phyloP scores from a whole-genome alignment of 2,113 vertebrate species.

The Dicaeum eximium region DNA sequence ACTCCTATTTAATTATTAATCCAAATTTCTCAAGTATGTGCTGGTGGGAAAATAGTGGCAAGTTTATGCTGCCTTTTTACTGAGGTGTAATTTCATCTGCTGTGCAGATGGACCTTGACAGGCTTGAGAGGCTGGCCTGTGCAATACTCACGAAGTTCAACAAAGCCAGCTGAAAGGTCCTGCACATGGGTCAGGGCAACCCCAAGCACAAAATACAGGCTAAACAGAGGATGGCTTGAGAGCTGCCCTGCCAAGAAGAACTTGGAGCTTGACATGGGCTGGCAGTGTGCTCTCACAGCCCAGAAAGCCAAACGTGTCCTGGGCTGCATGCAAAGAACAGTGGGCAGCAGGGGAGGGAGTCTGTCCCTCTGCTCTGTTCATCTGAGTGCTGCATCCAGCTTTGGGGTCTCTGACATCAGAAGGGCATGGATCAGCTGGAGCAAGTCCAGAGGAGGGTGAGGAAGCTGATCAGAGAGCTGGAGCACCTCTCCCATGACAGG shows the following conservation, averaged over 20 bases:
- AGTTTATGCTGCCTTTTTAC: background rate
- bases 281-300: background rate
- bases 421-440: background rate
- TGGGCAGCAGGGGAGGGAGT: background rate
- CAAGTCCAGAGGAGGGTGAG: background rate
- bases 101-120: background rate
- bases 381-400: background rate
- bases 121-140: background rate
- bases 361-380: background rate
- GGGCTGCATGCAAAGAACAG: background rate
- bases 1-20: background rate
- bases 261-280: background rate
- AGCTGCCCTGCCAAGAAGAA: background rate
- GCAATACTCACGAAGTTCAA: background rate
- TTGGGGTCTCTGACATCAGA: too few relatives aligned
- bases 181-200: background rate
- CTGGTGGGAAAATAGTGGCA: background rate
- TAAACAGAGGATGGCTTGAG: background rate
- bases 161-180: background rate
- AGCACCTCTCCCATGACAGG: background rate
- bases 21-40: background rate
- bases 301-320: fast-evolving
- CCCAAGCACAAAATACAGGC: background rate
- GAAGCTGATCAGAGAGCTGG: background rate
- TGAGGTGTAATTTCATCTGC: background rate